phyloP scores from a whole-genome alignment of 2,888 invertebrate species.

The Zhengitettix transpicula region DNA sequence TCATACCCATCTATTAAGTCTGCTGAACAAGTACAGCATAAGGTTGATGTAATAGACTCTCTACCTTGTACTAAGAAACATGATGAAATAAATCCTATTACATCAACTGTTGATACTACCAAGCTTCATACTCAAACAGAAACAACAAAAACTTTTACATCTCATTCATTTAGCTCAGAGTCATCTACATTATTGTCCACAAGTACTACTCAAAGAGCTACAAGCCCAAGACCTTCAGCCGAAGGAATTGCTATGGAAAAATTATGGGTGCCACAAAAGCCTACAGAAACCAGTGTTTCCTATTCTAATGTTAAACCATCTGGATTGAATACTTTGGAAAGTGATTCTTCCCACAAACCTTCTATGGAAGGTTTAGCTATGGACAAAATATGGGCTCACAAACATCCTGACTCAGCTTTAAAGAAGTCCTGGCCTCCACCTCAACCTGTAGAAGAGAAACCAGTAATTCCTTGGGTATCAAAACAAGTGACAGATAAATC shows the following conservation, averaged over 20 bases:
- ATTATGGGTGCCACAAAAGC: constrained; percentile 20
- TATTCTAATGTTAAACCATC: background rate
- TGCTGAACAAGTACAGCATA: background rate
- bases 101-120: too few relatives aligned
- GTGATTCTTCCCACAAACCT: constrained; percentile 30
- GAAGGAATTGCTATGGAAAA: constrained; percentile 25
- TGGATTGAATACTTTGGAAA: constrained; percentile 14
- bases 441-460: constrained; percentile 19
- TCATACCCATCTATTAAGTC: constrained; percentile 14
- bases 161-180: background rate
- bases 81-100: too few relatives aligned
- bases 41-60: too few relatives aligned
- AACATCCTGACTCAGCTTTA: constrained; percentile 26
- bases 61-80: too few relatives aligned
- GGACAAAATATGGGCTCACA: constrained; percentile 50
- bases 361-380: constrained; percentile 46
- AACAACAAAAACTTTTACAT: constrained; percentile 5
- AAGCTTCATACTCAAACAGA: too few relatives aligned
- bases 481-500: constrained; percentile 25
- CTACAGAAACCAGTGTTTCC: constrained; percentile 6
- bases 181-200: background rate
- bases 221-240: constrained; percentile 21
- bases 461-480: constrained; percentile 21
- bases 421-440: constrained; percentile 35
- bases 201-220: background rate